Evolutionary conservation across 2,113 vertebrate species (phyloP).

Genomic region (Microcebus tavaratra): DNA sequence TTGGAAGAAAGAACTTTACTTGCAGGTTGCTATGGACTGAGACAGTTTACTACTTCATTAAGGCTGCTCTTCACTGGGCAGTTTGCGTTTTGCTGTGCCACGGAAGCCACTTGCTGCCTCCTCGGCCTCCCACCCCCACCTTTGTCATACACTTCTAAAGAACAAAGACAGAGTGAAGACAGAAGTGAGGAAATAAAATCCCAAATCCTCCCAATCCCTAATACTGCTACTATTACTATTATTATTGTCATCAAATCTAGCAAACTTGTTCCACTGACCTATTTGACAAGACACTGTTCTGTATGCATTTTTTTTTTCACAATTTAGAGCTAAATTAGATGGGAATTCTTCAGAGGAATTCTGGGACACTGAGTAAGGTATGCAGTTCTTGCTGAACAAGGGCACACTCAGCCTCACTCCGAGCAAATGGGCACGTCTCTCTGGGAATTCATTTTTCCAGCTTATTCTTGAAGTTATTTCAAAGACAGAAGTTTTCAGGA

Average conservation of each 20-base stretch:
- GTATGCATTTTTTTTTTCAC: not conserved
- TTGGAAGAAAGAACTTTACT: slow-evolving; percentile 80
- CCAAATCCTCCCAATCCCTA: not conserved
- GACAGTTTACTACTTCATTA: slow-evolving; percentile 82
- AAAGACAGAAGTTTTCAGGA: slow-evolving; percentile 25
- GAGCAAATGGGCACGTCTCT: not conserved
- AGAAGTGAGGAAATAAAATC: not conserved
- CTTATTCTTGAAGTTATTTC: slow-evolving; percentile 24
- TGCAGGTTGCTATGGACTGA: slow-evolving; percentile 70
- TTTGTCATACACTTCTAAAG: not conserved
- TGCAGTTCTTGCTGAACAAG: not conserved
- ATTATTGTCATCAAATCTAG: not conserved
- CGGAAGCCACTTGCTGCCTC: not conserved
- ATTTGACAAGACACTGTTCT: not conserved
- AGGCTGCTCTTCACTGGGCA: slow-evolving; percentile 77
- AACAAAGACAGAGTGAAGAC: slow-evolving; percentile 16
- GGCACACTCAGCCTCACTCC: not conserved
- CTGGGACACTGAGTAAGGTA: not conserved
- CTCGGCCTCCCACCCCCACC: not conserved
- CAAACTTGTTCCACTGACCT: not conserved
- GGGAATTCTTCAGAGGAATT: not conserved
- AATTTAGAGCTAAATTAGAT: slow-evolving; percentile 5
- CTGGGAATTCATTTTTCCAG: not conserved
- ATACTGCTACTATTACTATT: not conserved
- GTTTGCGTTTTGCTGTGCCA: slow-evolving; percentile 59